Evolutionary conservation across 2,113 vertebrate species (phyloP).

Genomic region (Zapornia atra): DNA sequence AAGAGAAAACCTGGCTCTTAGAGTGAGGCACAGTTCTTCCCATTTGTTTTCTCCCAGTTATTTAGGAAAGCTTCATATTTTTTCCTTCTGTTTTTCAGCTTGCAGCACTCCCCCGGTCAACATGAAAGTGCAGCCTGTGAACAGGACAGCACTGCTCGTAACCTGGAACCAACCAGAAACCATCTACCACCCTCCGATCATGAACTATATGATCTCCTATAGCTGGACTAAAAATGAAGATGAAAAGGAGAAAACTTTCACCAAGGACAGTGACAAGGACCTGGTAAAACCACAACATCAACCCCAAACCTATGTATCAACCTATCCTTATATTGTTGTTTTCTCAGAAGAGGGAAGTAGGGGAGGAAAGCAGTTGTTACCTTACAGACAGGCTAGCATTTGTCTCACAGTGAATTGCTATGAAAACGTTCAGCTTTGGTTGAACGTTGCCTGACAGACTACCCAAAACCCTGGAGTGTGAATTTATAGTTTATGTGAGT

Average conservation of each 20-base stretch:
- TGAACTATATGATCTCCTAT: slow-evolving; percentile 95
- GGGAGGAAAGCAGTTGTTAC: neutral
- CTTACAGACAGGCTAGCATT: neutral
- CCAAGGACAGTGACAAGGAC: slow-evolving; percentile 91
- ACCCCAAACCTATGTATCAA: neutral
- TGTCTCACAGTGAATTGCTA: neutral
- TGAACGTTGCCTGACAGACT: neutral
- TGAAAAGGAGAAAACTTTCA: slow-evolving; percentile 93
- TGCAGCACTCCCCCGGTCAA: slow-evolving; percentile 95
- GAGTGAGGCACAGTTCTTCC: neutral
- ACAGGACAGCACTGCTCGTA: slow-evolving; percentile 88
- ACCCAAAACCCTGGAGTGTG: neutral
- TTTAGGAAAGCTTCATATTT: neutral
- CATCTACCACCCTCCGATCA: slow-evolving; percentile 93
- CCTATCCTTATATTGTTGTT: neutral
- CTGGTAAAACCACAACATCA: slow-evolving; percentile 81
- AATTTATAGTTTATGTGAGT: slow-evolving; percentile 7
- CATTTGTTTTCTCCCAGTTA: neutral
- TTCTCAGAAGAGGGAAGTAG: neutral
- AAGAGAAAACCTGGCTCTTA: neutral
- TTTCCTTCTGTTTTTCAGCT: slow-evolving; percentile 69
- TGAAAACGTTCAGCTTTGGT: neutral
- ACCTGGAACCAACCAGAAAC: slow-evolving; percentile 91
- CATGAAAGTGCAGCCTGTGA: slow-evolving; percentile 96
- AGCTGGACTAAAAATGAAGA: slow-evolving; percentile 97